Percentiles rank a stretch among this genome's conserved stretches.
Conservation (phyloP, 2,113 vertebrate genomes). For the Columba livia region DNA sequence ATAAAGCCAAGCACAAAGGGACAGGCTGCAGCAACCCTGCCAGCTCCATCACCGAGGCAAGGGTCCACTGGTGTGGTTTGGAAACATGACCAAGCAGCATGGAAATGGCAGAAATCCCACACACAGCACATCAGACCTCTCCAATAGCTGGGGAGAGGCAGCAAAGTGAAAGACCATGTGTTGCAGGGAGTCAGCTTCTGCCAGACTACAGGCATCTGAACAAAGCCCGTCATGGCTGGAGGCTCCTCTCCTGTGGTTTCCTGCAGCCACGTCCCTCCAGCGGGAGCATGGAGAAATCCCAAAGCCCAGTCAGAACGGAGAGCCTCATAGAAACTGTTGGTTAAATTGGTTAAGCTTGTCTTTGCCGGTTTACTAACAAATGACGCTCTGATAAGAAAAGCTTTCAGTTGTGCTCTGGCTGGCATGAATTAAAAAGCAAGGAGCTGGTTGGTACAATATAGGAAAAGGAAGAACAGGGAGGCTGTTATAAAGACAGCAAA, state of each 20-base stretch:
- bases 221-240: neutral
- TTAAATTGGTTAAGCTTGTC: neutral
- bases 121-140: neutral
- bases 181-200: neutral
- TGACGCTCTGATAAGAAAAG: neutral
- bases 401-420: neutral
- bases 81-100: neutral
- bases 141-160: neutral
- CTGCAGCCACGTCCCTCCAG: neutral
- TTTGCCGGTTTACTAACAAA: neutral
- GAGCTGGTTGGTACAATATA: neutral
- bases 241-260: neutral
- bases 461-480: neutral
- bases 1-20: neutral
- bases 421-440: neutral
- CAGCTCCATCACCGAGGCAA: neutral
- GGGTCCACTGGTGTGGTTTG: fast-evolving
- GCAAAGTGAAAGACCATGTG: conserved; percentile 20
- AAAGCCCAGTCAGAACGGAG: neutral
- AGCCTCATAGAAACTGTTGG: neutral
- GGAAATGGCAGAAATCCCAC: conserved; percentile 16
- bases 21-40: neutral
- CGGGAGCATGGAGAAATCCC: neutral
- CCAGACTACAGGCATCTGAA: conserved; percentile 6
- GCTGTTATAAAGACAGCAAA: neutral